Evolutionary conservation across 2,888 invertebrate genomes (phyloP).

Genomic region (Myathropa florea): DNA sequence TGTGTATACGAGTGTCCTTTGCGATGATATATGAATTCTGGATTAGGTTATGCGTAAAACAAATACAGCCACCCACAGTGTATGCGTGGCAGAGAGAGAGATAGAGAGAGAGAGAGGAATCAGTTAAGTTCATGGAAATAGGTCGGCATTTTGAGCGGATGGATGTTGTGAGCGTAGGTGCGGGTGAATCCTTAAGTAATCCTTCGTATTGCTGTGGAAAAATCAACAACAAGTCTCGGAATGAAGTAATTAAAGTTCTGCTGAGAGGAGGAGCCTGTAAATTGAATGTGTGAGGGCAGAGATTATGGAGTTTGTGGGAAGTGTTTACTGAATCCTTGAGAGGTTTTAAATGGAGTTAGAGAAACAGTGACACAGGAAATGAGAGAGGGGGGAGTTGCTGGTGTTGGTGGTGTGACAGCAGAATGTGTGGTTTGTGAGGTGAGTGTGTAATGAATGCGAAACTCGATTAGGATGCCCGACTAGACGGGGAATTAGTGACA

Average conservation of each 20-base stretch:
- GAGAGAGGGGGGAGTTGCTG: neutral
- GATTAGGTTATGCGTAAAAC: conserved; percentile 42
- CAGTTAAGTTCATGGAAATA: conserved; percentile 34
- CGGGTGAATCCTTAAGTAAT: conserved; percentile 4
- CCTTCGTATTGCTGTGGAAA: conserved; percentile 24
- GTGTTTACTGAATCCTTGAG: neutral
- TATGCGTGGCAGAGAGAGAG: neutral
- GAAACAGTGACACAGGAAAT: neutral
- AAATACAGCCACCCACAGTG: neutral
- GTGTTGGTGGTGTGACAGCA: too few species aligned
- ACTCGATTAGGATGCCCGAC: neutral
- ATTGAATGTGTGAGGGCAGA: neutral
- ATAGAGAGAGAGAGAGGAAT: too few species aligned
- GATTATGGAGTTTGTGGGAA: neutral
- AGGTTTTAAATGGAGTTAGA: neutral
- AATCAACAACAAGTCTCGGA: conserved; percentile 34
- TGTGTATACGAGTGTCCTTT: conserved; percentile 1
- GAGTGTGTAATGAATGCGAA: neutral
- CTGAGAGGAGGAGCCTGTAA: neutral
- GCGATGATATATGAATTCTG: conserved; percentile 44
- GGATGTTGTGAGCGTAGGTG: neutral
- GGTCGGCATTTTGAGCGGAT: conserved; percentile 9
- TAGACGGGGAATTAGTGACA: neutral
- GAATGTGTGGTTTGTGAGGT: neutral
- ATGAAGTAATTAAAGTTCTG: conserved; percentile 16